Conservation (phyloP, 1,140 invertebrate genomes). For the Achatina immaculata region DNA sequence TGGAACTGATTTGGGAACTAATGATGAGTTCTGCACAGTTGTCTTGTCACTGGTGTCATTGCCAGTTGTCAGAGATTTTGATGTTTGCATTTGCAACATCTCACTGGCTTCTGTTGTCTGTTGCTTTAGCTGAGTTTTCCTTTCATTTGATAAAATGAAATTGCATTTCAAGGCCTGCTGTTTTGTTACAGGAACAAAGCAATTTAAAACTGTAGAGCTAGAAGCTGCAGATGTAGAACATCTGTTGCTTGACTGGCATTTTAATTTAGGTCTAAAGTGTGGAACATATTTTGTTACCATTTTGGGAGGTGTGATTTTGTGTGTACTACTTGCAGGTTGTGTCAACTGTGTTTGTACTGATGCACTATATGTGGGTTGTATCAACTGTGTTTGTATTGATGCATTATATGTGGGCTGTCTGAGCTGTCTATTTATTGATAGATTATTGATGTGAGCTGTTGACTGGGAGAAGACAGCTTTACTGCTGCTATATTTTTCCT, state of each 20-base stretch:
- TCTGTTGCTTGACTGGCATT: not conserved
- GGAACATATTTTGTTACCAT: slow-evolving; percentile 3
- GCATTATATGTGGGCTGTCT: not conserved
- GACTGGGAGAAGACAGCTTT: not conserved
- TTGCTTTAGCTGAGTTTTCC: not conserved
- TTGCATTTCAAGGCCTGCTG: not conserved
- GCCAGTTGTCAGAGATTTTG: not conserved
- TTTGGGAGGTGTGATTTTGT: not conserved
- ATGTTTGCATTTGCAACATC: too few species aligned
- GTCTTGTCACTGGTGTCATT: not conserved
- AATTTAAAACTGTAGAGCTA: not conserved
- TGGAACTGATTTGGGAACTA: not conserved
- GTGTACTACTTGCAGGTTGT: not conserved
- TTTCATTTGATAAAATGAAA: not conserved
- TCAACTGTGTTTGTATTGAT: not conserved
- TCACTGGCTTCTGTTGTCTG: not conserved
- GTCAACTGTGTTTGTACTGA: not conserved
- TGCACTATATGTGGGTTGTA: not conserved
- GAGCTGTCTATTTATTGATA: not conserved
- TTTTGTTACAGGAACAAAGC: slow-evolving; percentile 2
- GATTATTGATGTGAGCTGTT: not conserved
- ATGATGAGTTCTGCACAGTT: not conserved
- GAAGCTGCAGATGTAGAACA: not conserved
- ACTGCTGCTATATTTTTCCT: not conserved
- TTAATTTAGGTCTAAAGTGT: slow-evolving; percentile 7